Evolutionary conservation across 2,797 vertebrate genomes (phyloP), one percentile per base, ranked within the genome.

Genomic region (Ataeniobius toweri): DNA sequence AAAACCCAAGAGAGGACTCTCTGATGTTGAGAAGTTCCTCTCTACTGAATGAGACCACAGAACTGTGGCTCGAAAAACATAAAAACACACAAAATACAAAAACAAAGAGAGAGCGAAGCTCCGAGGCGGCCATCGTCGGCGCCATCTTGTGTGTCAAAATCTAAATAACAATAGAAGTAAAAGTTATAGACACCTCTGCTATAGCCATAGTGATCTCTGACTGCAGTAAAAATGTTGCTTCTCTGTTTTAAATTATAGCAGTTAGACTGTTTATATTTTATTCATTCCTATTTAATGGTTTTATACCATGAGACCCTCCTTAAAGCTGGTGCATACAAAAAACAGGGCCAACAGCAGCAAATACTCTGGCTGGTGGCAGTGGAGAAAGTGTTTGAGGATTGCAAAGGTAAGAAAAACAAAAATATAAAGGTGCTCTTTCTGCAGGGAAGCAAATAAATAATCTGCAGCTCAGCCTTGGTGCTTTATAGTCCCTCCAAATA

Each of bases 401-500:
- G 72, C 44, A 70, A 71, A 70, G 75, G 75, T 73, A 83, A 75
- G 71, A 73, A 74, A 41, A 84, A 65, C 79, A 77, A 36, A 51
- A 10, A n/a, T 46, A 68, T 2, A 8, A 13, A 63, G 2, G 58
- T 80, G 53, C 76, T 69, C 73, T 78, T 28, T 70, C 74, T 46
- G 58, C 50, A 56, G 63, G 76, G 56, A 9, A 76, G 67, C 20
- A 76, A 79, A 85, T 83, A 73, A 78, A 85, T 3, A 6, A 24
- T 24, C 53, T 24, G 53, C 53, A 24, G 56, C 69, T 58, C 16
- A 6, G 71, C 75, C 63, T 69, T 86, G 74, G 79, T 77, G 75
- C 87, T 81, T 86, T 78, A 81, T 82, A 69, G 79, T 68, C 74
- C 81, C 80, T 75, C 56, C 55, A 77, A 31, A 75, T 70, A 51